These are phyloP conservation scores for Phymastichus coffea DNA, from an alignment of 1,140 invertebrate genomes.

Conservation along the genomic window DNA sequence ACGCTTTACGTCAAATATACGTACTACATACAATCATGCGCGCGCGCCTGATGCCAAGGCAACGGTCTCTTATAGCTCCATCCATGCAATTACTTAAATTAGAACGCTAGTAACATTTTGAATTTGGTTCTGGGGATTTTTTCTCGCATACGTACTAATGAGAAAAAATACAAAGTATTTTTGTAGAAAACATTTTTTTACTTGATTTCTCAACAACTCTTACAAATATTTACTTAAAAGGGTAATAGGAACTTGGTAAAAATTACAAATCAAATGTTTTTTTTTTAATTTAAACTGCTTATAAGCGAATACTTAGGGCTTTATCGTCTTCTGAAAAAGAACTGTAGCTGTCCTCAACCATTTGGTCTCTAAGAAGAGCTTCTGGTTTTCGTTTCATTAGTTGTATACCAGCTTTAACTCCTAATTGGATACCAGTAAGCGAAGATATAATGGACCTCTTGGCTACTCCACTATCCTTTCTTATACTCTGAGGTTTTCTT, in stretches of 20 bases:
- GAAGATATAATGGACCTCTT: slow-evolving; percentile 10
- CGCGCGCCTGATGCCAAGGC: slow-evolving; percentile 18
- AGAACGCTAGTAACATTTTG: too few species aligned
- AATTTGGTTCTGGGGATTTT: neutral
- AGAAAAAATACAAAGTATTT: too few species aligned
- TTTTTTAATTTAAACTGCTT: too few species aligned
- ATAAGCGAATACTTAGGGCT: slow-evolving; percentile 2
- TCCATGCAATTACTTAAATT: too few species aligned
- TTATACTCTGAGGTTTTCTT: neutral
- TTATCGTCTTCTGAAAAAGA: slow-evolving; percentile 14
- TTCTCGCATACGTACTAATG: too few species aligned
- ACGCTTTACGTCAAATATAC: slow-evolving; percentile 24
- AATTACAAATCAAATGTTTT: too few species aligned
- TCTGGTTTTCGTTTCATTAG: slow-evolving; percentile 14
- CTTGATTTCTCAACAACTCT: too few species aligned
- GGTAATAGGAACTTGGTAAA: too few species aligned
- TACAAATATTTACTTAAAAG: too few species aligned
- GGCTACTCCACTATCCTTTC: slow-evolving; percentile 13
- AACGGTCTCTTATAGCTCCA: neutral
- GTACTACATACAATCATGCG: slow-evolving; percentile 8
- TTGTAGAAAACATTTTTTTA: too few species aligned
- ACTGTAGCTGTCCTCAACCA: neutral
- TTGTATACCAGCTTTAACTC: neutral
- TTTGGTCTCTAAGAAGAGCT: slow-evolving; percentile 14
- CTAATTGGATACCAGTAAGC: slow-evolving; percentile 19